Base-by-base conservation (phyloP, 1,140 invertebrate species). In the Trinorchestia longiramus region DNA sequence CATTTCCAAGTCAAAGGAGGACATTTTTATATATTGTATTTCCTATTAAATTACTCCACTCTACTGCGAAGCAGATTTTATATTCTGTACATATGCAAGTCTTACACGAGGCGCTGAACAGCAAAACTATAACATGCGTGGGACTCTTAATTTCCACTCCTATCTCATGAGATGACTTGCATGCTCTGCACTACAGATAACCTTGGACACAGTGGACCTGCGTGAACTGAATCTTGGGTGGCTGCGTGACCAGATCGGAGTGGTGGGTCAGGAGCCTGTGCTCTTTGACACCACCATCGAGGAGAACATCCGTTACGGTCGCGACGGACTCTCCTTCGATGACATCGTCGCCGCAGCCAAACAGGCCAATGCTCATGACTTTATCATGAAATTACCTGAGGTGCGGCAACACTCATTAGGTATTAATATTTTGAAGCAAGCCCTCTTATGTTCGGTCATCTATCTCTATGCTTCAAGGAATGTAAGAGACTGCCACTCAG, bases 291-390 rank as follows among this genome's bases (percentile, higher is more conserved):
- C 98, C 43, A 98, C 98, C 0, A 98, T 99, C 95, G 98, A 96
- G 97, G 98, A 99, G 87, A 99, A 99, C 97, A 99, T 99, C 96
- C 97, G 98, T 0, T 99, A 99, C 97, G 99, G 99, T 3, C 97
- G 98, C 4, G 97, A 96, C 41, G 97, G 97, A 42, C 96, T 96
- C 0, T 96, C 96, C 94, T 95, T 96, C 95, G 95, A 88, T 23
- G 96, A 97, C n/a, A 96, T 97, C 53, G 87, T 96, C 62, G 95
- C 90, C n/a, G 97, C 97, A 23, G 97, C 97, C 0, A 97, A 97
- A 96, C 96, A 97, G 97, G 98, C 99, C 15, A 99, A 99, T 97
- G 99, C 98, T 95, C 98, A 99, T 97, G 98, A 98, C 95, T 99
- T 99, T 97, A 99, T 99, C 96, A 98, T 97, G 95, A 98, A 98